Percentiles rank a stretch among this genome's conserved stretches.
Conservation (phyloP, 2,797 vertebrate species). For the Falco biarmicus region DNA sequence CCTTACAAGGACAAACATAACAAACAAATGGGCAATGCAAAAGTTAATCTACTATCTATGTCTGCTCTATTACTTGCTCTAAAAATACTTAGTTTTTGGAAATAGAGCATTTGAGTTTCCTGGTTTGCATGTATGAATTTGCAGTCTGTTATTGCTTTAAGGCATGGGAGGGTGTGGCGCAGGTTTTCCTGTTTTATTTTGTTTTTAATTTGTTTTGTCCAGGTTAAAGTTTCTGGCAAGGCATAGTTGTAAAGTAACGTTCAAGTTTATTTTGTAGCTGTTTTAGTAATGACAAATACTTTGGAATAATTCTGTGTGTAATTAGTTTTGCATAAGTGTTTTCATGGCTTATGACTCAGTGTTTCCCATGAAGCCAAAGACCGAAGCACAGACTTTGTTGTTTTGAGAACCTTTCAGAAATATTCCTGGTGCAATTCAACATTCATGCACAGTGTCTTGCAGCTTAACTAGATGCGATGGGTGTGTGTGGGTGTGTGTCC, state of each 20-base stretch:
- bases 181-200: conserved; percentile 27
- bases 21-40: neutral
- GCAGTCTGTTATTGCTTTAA: neutral
- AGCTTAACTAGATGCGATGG: neutral
- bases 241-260: neutral
- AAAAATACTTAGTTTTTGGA: neutral
- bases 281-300: neutral
- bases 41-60: neutral
- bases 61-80: neutral
- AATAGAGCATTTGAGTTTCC: neutral
- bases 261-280: neutral
- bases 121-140: neutral
- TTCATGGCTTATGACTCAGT: conserved; percentile 5
- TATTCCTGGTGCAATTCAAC: neutral
- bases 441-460: neutral
- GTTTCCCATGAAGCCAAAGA: conserved; percentile 1
- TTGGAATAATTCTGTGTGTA: neutral
- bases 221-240: neutral
- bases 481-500: neutral
- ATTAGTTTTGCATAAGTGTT: conserved; percentile 21
- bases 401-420: conserved; percentile 43
- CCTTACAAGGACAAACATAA: neutral
- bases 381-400: neutral
- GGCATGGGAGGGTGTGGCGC: neutral
- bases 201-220: neutral